Conservation (phyloP, 1,140 invertebrate genomes). For the Ruditapes philippinarum region DNA sequence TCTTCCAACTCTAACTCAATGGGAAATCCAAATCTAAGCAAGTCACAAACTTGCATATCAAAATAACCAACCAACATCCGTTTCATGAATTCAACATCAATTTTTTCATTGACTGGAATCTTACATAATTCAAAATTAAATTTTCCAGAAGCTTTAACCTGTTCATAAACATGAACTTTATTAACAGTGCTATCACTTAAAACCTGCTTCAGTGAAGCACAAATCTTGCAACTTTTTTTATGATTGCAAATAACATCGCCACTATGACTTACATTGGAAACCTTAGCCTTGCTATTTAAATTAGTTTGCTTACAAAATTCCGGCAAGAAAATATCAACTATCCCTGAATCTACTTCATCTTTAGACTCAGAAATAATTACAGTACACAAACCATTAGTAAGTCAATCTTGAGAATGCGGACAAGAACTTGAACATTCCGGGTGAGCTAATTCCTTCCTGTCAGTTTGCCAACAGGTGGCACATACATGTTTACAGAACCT, state of each 20-base stretch:
- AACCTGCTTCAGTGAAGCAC: background rate
- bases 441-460: conserved; percentile 28
- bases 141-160: background rate
- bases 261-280: too few species aligned
- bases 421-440: conserved; percentile 37
- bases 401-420: background rate
- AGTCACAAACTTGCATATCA: background rate
- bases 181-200: background rate
- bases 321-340: background rate
- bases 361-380: too few species aligned
- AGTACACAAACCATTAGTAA: too few species aligned
- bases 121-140: conserved; percentile 12
- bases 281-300: background rate
- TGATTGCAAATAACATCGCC: background rate
- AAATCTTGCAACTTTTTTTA: background rate
- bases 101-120: conserved; percentile 4
- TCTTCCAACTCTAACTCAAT: background rate
- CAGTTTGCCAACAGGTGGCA: conserved; percentile 16
- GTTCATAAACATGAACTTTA: background rate
- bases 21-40: background rate
- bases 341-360: background rate
- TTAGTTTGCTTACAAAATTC: background rate
- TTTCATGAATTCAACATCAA: background rate
- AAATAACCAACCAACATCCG: background rate
- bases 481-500: background rate